Evolutionary conservation across 2,113 vertebrate species (phyloP).

Genomic region (Psilopsiagon aymara): DNA sequence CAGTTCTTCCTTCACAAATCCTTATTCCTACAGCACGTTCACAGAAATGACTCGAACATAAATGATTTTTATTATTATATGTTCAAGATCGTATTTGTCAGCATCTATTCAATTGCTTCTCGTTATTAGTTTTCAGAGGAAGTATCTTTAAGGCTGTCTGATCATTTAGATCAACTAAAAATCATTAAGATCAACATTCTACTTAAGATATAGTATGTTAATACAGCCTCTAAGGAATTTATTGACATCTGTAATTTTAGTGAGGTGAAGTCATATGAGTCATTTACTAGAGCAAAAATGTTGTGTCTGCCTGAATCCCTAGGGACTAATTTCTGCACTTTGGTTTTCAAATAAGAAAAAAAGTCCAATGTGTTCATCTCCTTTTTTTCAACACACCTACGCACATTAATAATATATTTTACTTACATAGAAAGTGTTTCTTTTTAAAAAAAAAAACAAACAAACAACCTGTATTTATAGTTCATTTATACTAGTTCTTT

Average conservation of each 20-base stretch:
- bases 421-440: not conserved
- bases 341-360: not conserved
- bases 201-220: not conserved
- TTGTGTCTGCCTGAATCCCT: not conserved
- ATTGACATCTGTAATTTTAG: not conserved
- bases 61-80: not conserved
- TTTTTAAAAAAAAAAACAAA: not conserved
- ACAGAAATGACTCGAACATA: not conserved
- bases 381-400: not conserved
- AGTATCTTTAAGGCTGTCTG: not conserved
- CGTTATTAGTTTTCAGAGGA: not conserved
- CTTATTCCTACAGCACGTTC: not conserved
- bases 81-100: too few relatives aligned
- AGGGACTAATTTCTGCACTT: not conserved
- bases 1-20: not conserved
- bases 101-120: not conserved
- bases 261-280: not conserved
- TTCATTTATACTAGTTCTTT: not conserved
- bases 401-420: not conserved
- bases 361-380: not conserved
- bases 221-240: not conserved
- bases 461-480: not conserved
- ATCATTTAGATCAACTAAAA: not conserved
- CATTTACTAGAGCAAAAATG: not conserved
- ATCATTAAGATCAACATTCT: not conserved